These are phyloP conservation scores for Drosophila nigricruria DNA, from an alignment of 2,888 invertebrate genomes.

Conservation along the genomic window DNA sequence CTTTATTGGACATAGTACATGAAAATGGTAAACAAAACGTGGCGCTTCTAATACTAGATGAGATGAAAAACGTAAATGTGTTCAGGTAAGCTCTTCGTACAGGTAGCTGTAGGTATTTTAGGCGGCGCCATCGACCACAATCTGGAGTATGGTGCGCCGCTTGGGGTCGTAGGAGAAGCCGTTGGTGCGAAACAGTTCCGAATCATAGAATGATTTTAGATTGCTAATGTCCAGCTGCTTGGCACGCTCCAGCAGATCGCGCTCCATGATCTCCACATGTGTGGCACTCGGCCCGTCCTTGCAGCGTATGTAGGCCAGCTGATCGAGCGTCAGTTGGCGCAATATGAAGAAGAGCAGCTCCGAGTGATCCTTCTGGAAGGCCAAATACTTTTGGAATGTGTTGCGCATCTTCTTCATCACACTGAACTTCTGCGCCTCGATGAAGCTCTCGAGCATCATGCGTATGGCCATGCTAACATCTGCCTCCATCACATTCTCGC, in stretches of 20 bases:
- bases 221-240: constrained; percentile 96
- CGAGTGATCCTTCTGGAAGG: constrained; percentile 97
- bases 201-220: constrained; percentile 95
- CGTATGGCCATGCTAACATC: constrained; percentile 99
- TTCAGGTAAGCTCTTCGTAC: not conserved
- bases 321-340: constrained; percentile 96
- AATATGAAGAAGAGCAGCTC: constrained; percentile 97
- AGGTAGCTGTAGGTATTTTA: constrained; percentile 38
- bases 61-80: constrained; percentile 36
- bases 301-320: constrained; percentile 92
- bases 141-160: constrained; percentile 94
- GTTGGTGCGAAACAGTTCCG: constrained; percentile 94
- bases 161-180: constrained; percentile 94
- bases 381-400: constrained; percentile 96
- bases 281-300: constrained; percentile 88
- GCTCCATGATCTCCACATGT: constrained; percentile 93
- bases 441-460: constrained; percentile 99
- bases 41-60: constrained; percentile 44
- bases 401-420: constrained; percentile 97
- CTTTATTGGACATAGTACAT: constrained; percentile 50
- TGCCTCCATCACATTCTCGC: constrained; percentile 95
- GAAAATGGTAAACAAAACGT: constrained; percentile 34
- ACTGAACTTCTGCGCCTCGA: constrained; percentile 99
- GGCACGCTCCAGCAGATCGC: constrained; percentile 94
- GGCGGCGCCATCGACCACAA: constrained; percentile 87